Evolutionary conservation across 2,888 invertebrate species (phyloP), one percentile per base, ranked within the genome.

Genomic region (Meiosimyza decipiens): DNA sequence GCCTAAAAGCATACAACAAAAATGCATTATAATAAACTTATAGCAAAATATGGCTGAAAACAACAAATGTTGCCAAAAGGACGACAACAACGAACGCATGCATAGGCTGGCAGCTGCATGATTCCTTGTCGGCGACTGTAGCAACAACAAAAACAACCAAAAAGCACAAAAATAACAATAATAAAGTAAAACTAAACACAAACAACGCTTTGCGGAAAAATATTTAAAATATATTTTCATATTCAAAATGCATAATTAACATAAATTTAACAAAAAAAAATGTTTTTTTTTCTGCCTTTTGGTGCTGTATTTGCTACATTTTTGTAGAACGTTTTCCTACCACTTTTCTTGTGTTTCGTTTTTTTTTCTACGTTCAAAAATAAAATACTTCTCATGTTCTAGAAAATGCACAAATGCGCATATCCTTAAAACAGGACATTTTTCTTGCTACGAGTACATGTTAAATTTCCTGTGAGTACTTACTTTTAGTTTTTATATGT

Each of bases 241-340:
- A 79, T 79, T 75, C 78, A 76, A 76, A 74, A 62, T 76, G 77
- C 78, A 78, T 77, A 79, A 78, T 80, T 77, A 78, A 75, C 77
- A 79, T 79, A 79, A 77, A 75, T 77, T 73, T 71, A 40, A 40
- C 6, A 9, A 9, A 9, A 40, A 40, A 40, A 40, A 9, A 40
- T 1, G 47, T 52, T 50, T 67, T 57, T 66, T 13, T 11, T 11
- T 22, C 15, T 11, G 3, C 6, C 40, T 12, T 49, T 40, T 47
- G 40, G 18, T 16, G 47, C 47, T 18, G 40, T 57, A 15, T 13
- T 16, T 67, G 57, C 15, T 33, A 13, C 9, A 33, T 60, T 40
- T 62, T 40, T 62, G 40, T 62, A 2, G 11, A 7, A 40, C 2
- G 40, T 40, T n/a, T 15, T 40, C 33, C 2, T 22, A 28, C 9